Percentiles rank a stretch among this genome's conserved stretches.
Evolutionary conservation across 2,888 invertebrate species (phyloP).

Genomic region (Mimas tiliae): DNA sequence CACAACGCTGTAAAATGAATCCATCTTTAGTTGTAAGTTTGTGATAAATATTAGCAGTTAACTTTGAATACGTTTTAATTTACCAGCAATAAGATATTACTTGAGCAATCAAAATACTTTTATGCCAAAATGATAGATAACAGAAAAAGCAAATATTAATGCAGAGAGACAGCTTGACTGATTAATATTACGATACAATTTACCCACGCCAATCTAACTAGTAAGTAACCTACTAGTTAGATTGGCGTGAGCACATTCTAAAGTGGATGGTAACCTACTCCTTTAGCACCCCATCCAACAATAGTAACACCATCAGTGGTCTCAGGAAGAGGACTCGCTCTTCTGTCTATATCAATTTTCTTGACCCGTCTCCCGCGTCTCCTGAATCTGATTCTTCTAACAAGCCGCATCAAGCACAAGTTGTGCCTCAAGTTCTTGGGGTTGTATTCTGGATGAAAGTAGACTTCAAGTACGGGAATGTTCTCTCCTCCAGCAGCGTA

Average conservation of each 20-base stretch:
- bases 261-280: conserved; percentile 57
- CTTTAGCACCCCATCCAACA: conserved; percentile 70
- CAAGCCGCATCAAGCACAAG: conserved; percentile 60
- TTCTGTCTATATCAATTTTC: conserved; percentile 62
- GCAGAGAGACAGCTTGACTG: too few relatives aligned
- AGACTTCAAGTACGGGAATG: conserved; percentile 61
- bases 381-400: conserved; percentile 48
- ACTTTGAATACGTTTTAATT: too few relatives aligned
- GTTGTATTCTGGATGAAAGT: conserved; percentile 67
- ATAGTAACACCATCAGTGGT: conserved; percentile 59
- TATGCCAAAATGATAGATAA: neutral
- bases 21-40: too few relatives aligned
- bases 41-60: too few relatives aligned
- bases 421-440: conserved; percentile 64
- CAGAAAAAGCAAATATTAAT: too few relatives aligned
- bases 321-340: conserved; percentile 42
- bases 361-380: conserved; percentile 45
- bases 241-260: neutral
- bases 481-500: conserved; percentile 61
- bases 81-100: too few relatives aligned
- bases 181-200: too few relatives aligned
- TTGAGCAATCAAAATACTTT: too few relatives aligned
- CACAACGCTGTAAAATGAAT: too few relatives aligned
- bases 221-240: conserved; percentile 26
- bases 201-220: neutral